Evolutionary conservation across 2,113 vertebrate species (phyloP), one percentile per base, ranked within the genome.

Genomic region (Ctenomys sociabilis): DNA sequence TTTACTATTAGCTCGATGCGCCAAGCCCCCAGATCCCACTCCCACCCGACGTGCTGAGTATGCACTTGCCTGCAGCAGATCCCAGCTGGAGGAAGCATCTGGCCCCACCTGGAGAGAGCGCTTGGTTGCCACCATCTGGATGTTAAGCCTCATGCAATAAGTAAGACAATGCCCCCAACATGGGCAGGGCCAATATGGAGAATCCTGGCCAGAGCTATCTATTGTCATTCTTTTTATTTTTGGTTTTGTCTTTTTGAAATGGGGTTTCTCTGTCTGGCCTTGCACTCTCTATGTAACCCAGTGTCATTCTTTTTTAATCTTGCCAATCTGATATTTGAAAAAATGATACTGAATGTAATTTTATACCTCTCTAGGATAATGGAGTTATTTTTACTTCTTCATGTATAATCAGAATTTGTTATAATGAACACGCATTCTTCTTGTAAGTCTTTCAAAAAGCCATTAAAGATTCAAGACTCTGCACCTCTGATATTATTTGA

Each of bases 361-460:
- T 90, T 90, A 30, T 70, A 7, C n/a, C n/a, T 87, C 52, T 92
- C 54, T 19, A 57, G 45, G 32, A 90, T 73, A 90, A 77, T 16
- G 5, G 80, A 90, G 37, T 93, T 43, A 81, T 35, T 52, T 92
- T 93, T 90, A 52, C 17, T 96, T 30, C 1, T 54, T 94, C 52
- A 40, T 87, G 16, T 94, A n/a, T 93, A 85, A 45, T 43, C 93
- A 68, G 64, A 64, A 75, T 63, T 93, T 73, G 54, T 80, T 70
- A 70, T 49, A 16, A 77, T 70, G n/a, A 88, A 66, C 32, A 45
- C 88, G 11, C 37, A 26, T 68, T 75, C 24, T 93, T 80, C 68
- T 61, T 91, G 28, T 90, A 93, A 82, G 61, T 81, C 54, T 88
- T 72, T 84, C 30, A n/a, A 84, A 88, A 96, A 91, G 4, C 32